phyloP scores from a whole-genome alignment of 2,797 vertebrate species.

The Onychomys arenicola region DNA sequence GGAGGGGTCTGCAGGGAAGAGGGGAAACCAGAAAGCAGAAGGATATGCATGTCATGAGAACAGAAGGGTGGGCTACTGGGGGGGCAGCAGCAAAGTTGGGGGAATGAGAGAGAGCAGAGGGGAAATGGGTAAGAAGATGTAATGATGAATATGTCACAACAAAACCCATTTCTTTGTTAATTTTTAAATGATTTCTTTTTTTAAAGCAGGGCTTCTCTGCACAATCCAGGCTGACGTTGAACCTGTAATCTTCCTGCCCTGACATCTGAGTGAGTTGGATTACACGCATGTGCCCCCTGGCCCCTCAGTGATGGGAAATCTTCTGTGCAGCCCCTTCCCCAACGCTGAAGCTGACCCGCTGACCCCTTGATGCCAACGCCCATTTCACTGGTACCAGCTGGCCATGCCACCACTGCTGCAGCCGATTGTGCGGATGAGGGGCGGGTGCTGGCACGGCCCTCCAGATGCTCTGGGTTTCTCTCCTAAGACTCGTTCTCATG shows the following conservation, averaged over 20 bases:
- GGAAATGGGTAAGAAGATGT: not conserved
- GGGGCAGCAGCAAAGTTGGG: not conserved
- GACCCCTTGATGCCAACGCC: not conserved
- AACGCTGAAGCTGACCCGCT: not conserved
- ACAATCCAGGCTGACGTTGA: not conserved
- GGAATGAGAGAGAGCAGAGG: not conserved
- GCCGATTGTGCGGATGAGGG: not conserved
- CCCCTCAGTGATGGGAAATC: not conserved
- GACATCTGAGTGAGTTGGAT: not conserved
- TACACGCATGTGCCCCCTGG: not conserved
- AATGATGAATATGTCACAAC: not conserved
- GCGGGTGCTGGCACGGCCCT: not conserved
- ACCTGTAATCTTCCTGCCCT: not conserved
- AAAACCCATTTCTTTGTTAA: not conserved
- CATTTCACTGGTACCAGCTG: not conserved
- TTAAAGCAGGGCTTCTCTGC: not conserved
- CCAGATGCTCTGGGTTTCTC: slow-evolving; percentile 52
- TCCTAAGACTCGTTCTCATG: slow-evolving; percentile 77
- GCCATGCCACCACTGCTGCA: not conserved
- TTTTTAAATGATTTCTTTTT: not conserved
- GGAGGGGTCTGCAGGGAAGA: not conserved
- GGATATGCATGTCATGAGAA: not conserved
- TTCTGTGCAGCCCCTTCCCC: not conserved
- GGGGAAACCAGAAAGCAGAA: not conserved
- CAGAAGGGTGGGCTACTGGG: not conserved